These are phyloP conservation scores for Tenthredo amoena DNA, from an alignment of 2,888 invertebrate genomes.

Conservation along the genomic window DNA sequence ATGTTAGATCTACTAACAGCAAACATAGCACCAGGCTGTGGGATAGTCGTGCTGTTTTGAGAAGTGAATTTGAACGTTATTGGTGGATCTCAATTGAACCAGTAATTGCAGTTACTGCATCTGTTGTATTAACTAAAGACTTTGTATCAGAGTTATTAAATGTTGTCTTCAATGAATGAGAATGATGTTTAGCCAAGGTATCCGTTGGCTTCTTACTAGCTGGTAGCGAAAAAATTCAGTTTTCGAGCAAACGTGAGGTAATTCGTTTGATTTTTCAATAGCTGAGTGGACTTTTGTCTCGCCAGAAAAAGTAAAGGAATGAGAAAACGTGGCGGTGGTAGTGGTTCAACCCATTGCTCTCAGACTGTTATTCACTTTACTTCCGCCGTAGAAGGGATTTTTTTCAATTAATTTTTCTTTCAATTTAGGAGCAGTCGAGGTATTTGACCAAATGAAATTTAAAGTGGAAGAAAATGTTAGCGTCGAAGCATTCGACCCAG, in stretches of 20 bases:
- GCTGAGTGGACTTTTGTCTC: no score
- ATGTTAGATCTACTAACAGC: not conserved
- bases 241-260: no score
- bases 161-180: no score
- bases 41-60: not conserved
- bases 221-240: no score
- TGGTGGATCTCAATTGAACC: not conserved
- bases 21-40: not conserved
- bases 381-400: slow-evolving; percentile 55
- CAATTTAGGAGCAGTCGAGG: slow-evolving; percentile 70
- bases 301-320: no score
- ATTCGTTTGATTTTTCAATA: no score
- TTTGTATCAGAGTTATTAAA: no score
- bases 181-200: no score
- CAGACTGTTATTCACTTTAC: slow-evolving; percentile 63
- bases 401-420: slow-evolving; percentile 67
- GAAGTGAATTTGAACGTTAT: not conserved
- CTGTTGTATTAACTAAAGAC: no score
- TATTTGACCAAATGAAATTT: slow-evolving; percentile 73
- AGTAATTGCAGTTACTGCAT: no score
- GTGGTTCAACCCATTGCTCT: not conserved
- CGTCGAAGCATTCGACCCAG: slow-evolving; percentile 58
- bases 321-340: no score
- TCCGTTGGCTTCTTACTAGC: no score
- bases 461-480: slow-evolving; percentile 57